Evolutionary conservation across 2,888 invertebrate species (phyloP).

Genomic region (Drosophila mimica): DNA sequence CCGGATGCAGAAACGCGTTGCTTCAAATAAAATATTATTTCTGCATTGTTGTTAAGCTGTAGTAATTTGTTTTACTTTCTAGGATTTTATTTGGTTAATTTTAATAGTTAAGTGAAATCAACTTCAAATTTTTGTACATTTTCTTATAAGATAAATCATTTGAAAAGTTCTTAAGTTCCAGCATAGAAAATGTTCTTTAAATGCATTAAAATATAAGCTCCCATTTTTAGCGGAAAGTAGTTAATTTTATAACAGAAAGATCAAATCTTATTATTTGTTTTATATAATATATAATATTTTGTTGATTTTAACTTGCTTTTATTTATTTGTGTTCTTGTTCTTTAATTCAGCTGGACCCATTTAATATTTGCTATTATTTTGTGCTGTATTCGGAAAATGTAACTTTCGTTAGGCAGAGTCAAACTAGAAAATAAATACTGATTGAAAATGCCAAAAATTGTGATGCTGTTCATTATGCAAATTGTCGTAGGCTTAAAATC

Average conservation of each 20-base stretch:
- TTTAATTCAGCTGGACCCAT: neutral
- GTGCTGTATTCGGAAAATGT: neutral
- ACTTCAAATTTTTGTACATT: neutral
- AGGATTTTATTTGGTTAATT: neutral
- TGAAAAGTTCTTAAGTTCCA: neutral
- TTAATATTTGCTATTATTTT: neutral
- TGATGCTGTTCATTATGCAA: constrained; percentile 50
- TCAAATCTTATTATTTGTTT: neutral
- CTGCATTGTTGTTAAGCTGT: neutral
- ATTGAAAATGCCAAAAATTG: constrained; percentile 30
- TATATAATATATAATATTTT: neutral
- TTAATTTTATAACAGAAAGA: neutral
- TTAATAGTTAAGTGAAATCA: neutral
- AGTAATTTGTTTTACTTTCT: neutral
- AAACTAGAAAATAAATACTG: constrained; percentile 16
- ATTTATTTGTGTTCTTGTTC: neutral
- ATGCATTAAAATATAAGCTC: neutral
- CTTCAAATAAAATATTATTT: neutral
- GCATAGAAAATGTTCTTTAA: neutral
- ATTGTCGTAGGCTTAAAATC: constrained; percentile 65
- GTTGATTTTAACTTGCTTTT: neutral
- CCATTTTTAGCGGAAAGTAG: too few relatives aligned
- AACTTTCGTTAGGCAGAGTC: neutral
- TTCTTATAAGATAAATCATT: neutral
- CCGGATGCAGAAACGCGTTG: neutral